Evolutionary conservation across 1,140 invertebrate species (phyloP), one percentile per base, ranked within the genome.

Genomic region (Chymomyza costata): DNA sequence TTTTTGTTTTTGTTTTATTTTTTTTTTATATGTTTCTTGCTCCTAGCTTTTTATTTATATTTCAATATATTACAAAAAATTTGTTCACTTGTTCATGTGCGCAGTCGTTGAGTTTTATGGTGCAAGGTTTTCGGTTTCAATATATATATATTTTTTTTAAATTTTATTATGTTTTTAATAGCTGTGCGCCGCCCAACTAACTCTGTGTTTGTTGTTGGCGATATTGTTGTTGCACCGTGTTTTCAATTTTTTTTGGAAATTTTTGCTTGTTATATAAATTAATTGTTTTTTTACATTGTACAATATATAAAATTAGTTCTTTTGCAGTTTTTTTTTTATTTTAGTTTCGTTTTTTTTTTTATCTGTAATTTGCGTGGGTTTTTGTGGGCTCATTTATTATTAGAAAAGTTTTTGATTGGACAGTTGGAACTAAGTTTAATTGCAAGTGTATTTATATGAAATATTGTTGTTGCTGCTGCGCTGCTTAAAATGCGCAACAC

Each of bases 31-130:
- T 3, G 32, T n/a, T n/a, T 21, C 1, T 17, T 13, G 25, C 21
- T 28, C 50, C 31, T 25, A n/a, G n/a, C n/a, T 32, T 28, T 19
- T 35, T 3, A 18, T 15, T 49, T 55, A 48, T n/a, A 25, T 49
- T 55, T 68, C 18, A 57, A 62, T 71, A 73, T 73, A 73, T 64
- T 73, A 73, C 70, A 76, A 74, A 74, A 74, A 76, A 74, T 69
- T 76, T 74, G 69, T 73, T 69, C 58, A 69, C 49, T 46, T 74
- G 53, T 78, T 73, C 32, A 59, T 78, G 71, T 78, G 71, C 71
- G 71, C 71, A 78, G 71, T 78, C 71, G 71, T 76, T 76, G 71
- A 76, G 71, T 57, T 80, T 71, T 44, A 3, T 51, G 39, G 43
- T 62, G 32, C 32, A 34, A 34, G 13, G 35, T 73, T 35, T 55